Base-by-base conservation (phyloP, 2,888 invertebrate genomes). In the Dromius quadrimaculatus region DNA sequence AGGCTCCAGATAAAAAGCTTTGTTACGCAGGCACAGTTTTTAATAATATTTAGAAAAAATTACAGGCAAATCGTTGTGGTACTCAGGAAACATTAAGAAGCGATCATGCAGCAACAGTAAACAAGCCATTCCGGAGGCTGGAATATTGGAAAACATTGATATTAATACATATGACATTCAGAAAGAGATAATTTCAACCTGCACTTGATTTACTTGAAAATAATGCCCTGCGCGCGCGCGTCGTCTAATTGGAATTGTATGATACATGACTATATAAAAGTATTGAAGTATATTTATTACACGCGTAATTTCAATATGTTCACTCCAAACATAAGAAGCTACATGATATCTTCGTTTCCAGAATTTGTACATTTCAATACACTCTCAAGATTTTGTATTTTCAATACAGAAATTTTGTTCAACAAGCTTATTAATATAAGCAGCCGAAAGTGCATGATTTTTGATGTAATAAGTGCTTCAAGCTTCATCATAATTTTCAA, bases 1-100 rank as follows among this genome's bases (percentile, higher is more conserved):
- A 69, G 45, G 47, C 70, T 36, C 50, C 59, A 59, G 47, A 70
- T 62, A 70, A 70, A 69, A 70, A 70, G 69, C 70, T 50, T 41
- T 41, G 66, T 66, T 50, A 66, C 68, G 68, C 50, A 65, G 50
- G 50, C 68, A 68, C 36, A 65, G 43, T 54, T 65, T 54, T 38
- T 13, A 65, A 54, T 65, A 41, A 17, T 17, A 47, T 47, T 57
- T 57, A 32, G 28, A 32, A 23, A 59, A 47, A 41, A 15, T 41
- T 11, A 15, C 59, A 59, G 59, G 34, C 59, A 54, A 57, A 57
- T 57, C 32, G 57, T 57, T 28, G 8, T 38, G 38, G 38, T 38
- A 38, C 32, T 36, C 38, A 57, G 22, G 23, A 38, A 50, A 66
- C 57, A 66, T 54, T 50, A 66, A 50, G 15, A 66, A 66, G 66